Evolutionary conservation across 2,888 invertebrate species (phyloP), one percentile per base, ranked within the genome.

Genomic region (Yponomeuta evonymella): DNA sequence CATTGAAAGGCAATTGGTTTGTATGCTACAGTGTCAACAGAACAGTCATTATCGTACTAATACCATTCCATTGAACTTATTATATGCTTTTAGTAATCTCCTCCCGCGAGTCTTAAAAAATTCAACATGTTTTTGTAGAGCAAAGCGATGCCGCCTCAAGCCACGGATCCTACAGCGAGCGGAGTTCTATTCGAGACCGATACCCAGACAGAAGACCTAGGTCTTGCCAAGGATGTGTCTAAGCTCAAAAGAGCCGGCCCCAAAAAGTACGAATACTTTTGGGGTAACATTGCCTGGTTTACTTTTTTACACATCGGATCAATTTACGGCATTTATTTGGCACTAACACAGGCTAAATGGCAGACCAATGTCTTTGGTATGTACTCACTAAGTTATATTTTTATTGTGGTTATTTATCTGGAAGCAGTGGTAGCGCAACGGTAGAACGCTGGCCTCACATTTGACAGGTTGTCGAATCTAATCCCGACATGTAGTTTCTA

Each of bases 221-320:
- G 94, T 0, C 81, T 94, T 9, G 92, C 84, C 66, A 93, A 94
- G 81, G 93, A 94, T 74, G 93, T 94, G 15, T 89, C 90, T 0
- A 84, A 85, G 11, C 79, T 94, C 70, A 94, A 94, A 77, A 86
- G 89, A 9, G 92, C 93, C 0, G 86, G 92, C 0, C 88, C 92
- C 0, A 87, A 87, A 73, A 92, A 93, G 77, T 82, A 93, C 71
- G 86, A 93, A 76, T 85, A 95, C 64, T 96, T 96, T 3, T 96
- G 96, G 96, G 93, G 94, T 77, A 96, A 96, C 79, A 95, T 96
- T 62, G 80, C 94, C 5, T 92, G 95, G 78, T 96, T 96, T 80
- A 78, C 88, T 0, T 95, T 93, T 75, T 89, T 96, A 33, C 96
- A 96, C 81, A 73, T 93, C 3, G 93, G 93, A 0, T 95, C 95